phyloP scores from a whole-genome alignment of 2,888 invertebrate genomes.

The Antheraea yamamai region DNA sequence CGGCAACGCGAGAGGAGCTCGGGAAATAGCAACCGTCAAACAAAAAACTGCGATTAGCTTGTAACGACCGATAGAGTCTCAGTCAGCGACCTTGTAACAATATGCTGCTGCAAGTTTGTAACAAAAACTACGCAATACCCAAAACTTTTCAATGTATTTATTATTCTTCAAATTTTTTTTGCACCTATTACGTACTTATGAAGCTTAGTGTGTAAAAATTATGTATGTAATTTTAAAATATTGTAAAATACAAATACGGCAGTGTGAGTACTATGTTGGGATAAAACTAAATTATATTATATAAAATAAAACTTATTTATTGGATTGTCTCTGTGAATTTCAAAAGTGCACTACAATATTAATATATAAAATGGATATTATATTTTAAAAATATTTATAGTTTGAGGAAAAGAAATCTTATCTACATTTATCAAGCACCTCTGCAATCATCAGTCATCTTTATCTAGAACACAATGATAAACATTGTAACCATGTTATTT shows the following conservation, averaged over 20 bases:
- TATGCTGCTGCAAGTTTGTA: conserved; percentile 12
- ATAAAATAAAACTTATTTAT: not conserved
- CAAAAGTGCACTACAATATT: not conserved
- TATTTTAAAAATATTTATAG: not conserved
- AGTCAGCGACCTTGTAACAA: conserved; percentile 21
- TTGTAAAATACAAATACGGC: too few relatives aligned
- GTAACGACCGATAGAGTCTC: conserved; percentile 20
- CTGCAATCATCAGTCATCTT: conserved; percentile 60
- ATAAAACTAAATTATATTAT: too few relatives aligned
- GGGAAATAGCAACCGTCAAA: conserved; percentile 43
- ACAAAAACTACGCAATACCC: conserved; percentile 16
- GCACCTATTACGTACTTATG: not conserved
- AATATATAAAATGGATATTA: not conserved
- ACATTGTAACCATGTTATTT: conserved; percentile 30
- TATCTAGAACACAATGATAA: conserved; percentile 59
- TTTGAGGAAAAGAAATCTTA: conserved; percentile 36
- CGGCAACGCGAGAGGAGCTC: conserved; percentile 36
- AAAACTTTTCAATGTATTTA: conserved; percentile 1
- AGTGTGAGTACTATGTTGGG: too few relatives aligned
- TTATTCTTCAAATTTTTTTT: not conserved
- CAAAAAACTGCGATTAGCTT: conserved; percentile 38
- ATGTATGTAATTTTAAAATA: too few relatives aligned
- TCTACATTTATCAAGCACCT: conserved; percentile 55
- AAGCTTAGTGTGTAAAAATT: not conserved
- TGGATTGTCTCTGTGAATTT: too few relatives aligned